Base-by-base conservation (phyloP, 1,140 invertebrate species). In the Venustaconcha ellipsiformis region DNA sequence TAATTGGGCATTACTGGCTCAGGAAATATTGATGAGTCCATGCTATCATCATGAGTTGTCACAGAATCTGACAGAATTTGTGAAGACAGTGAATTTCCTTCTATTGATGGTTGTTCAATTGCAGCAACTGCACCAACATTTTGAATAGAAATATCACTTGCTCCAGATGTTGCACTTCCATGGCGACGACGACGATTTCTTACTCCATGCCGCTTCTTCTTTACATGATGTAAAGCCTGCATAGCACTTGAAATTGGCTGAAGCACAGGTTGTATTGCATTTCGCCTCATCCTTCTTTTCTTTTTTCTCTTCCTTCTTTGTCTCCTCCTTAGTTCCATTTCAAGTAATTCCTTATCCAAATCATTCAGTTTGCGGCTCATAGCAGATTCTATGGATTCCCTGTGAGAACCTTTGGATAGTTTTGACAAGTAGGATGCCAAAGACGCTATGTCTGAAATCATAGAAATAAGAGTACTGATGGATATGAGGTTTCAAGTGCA, bases 331-430 rank as follows among this genome's bases (percentile, higher is more conserved):
- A 69, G 70, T n/a, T 76, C 75, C 59, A 67, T 70, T 58, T 58
- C 67, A 12, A 69, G 62, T n/a, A 76, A 71, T 71, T 76, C 75
- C 56, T 70, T 55, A 18, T 76, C 75, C 55, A 76, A 67, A 57
- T 76, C 75, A 57, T 70, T 76, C 2, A 76, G 69, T 76, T 76
- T 76, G 30, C 72, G 75, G 66, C 75, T 76, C 75, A 76, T 76
- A 30, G 69, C 72, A 5, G 75, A 76, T 59, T 76, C 75, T 18
- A 71, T 71, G 13, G 75, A 76, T 55, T 64, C 59, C 59, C 75
- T 55, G 20, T 64, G 48, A 14, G 75, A 76, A n/a, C 69, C 59
- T 58, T 57, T 60, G 13, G 68, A 71, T 65, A 69, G 66, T 26
- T 15, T 48, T 66, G 60, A 37, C 14, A 18, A 8, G 2, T 48